phyloP scores from a whole-genome alignment of 2,888 invertebrate species.

The Pachymerium ferrugineum region DNA sequence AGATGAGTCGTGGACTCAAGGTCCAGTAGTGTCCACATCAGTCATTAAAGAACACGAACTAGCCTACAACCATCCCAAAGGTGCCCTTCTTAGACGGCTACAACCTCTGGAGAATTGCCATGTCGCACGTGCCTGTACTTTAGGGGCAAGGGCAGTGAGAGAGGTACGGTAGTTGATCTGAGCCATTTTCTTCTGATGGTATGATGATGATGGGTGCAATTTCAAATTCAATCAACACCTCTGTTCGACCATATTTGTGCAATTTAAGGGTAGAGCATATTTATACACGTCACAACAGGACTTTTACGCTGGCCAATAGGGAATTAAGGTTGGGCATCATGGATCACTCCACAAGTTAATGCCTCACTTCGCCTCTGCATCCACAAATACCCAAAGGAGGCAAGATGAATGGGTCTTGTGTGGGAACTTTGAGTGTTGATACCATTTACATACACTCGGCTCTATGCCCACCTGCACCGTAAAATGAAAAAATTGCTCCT shows the following conservation, averaged over 20 bases:
- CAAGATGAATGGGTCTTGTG: constrained; percentile 10
- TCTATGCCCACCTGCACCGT: constrained; percentile 1
- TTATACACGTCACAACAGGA: background rate
- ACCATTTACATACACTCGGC: constrained; percentile 16
- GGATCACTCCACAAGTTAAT: constrained; percentile 4
- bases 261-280: background rate
- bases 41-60: constrained; percentile 8
- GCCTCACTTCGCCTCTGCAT: constrained; percentile 2
- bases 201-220: too few relatives aligned
- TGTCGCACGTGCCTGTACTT: background rate
- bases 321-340: constrained; percentile 12
- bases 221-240: background rate
- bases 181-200: too few relatives aligned
- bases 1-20: constrained; percentile 5
- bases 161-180: too few relatives aligned
- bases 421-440: constrained; percentile 11
- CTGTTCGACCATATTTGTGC: background rate
- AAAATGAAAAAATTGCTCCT: constrained; percentile 14
- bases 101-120: background rate
- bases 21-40: constrained; percentile 8
- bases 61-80: background rate
- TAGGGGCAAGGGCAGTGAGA: background rate
- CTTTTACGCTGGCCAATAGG: background rate
- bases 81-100: background rate
- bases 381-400: constrained; percentile 7